Evolutionary conservation across 2,888 invertebrate species (phyloP).

Genomic region (Synergus gifuensis): DNA sequence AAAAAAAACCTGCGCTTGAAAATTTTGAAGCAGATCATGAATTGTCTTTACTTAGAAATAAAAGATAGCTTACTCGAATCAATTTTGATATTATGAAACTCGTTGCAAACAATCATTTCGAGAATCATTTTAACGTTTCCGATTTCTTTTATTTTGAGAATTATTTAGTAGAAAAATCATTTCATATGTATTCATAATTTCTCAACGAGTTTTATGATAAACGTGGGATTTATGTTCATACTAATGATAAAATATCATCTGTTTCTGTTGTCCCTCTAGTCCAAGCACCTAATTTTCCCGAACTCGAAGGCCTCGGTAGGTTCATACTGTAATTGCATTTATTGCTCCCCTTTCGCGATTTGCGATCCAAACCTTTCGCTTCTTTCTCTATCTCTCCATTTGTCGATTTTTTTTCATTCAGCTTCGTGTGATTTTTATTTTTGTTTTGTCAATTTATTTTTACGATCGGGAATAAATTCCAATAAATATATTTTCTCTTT

Average conservation of each 20-base stretch:
- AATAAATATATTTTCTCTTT: not conserved
- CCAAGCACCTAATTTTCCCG: slow-evolving; percentile 82
- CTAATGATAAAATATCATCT: slow-evolving; percentile 76
- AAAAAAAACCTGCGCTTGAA: not conserved
- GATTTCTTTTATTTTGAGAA: slow-evolving; percentile 21
- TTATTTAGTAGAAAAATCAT: slow-evolving; percentile 46
- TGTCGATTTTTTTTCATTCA: slow-evolving; percentile 47
- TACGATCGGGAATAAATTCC: not conserved
- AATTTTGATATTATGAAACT: slow-evolving; percentile 27
- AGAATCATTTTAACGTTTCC: not conserved
- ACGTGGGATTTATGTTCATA: slow-evolving; percentile 59
- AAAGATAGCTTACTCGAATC: not conserved
- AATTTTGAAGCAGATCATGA: not conserved
- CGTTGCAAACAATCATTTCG: not conserved
- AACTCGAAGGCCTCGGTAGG: slow-evolving; percentile 82
- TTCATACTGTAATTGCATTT: slow-evolving; percentile 77
- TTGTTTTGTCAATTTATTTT: slow-evolving; percentile 1
- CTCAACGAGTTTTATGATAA: slow-evolving; percentile 52
- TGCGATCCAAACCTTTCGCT: slow-evolving; percentile 43
- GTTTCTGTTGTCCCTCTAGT: slow-evolving; percentile 79
- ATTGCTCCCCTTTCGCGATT: slow-evolving; percentile 60
- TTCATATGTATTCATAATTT: slow-evolving; percentile 40
- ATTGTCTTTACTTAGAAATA: not conserved
- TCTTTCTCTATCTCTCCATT: slow-evolving; percentile 44
- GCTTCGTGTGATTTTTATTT: slow-evolving; percentile 30